Evolutionary conservation across 2,113 vertebrate species (phyloP).

Genomic region (Vulpes ferrilata): DNA sequence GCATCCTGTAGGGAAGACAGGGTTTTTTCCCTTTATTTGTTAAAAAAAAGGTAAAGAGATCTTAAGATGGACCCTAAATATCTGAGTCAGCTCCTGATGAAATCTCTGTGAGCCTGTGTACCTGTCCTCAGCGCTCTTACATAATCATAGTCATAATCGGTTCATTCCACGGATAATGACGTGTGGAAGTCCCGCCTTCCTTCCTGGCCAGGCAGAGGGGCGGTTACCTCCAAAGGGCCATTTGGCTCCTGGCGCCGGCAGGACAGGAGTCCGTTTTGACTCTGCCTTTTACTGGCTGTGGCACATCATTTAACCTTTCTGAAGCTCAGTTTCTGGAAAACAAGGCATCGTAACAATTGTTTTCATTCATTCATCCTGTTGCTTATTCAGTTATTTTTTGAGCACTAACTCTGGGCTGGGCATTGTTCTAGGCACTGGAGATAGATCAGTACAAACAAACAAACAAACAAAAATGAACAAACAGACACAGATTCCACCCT

Average conservation of each 20-base stretch:
- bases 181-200: background rate
- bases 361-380: background rate
- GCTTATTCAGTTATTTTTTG: background rate
- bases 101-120: background rate
- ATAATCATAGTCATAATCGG: background rate
- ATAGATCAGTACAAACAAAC: background rate
- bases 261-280: background rate
- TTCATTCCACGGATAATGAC: accelerated
- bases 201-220: background rate
- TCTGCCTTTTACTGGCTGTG: background rate
- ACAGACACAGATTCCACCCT: background rate
- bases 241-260: accelerated
- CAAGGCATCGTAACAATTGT: background rate
- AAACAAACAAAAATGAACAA: background rate
- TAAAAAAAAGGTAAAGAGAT: conserved; percentile 28
- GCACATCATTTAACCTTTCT: background rate
- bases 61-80: background rate
- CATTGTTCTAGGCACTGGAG: background rate
- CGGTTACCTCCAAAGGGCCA: accelerated
- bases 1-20: background rate
- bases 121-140: background rate
- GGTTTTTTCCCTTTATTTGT: background rate
- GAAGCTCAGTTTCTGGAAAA: background rate
- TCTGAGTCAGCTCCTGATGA: background rate
- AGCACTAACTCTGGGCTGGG: background rate